These are phyloP conservation scores for Parazoanthus swiftii DNA, from an alignment of 92 coral and sea anemone species.

Conservation along the genomic window DNA sequence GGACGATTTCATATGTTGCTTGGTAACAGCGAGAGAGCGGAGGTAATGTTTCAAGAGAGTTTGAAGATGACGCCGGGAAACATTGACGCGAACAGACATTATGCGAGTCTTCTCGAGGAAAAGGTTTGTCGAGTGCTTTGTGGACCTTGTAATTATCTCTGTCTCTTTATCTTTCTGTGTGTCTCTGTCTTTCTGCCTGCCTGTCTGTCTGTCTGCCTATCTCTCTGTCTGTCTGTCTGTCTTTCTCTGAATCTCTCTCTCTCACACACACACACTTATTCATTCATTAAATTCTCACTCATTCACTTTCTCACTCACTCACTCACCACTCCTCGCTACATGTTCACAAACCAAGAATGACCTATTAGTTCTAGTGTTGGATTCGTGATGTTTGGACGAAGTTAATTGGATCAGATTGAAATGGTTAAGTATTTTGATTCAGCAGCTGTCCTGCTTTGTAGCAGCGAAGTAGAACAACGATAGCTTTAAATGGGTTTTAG, in stretches of 20 bases:
- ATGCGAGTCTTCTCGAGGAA: slow-evolving; percentile 25
- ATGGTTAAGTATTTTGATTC: too few relatives aligned
- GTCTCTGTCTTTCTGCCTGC: neutral
- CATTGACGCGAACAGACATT: slow-evolving; percentile 41
- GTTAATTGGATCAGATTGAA: too few relatives aligned
- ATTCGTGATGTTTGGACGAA: too few relatives aligned
- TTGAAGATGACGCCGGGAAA: slow-evolving; percentile 38
- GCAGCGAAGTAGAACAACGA: too few relatives aligned
- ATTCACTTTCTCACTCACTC: neutral
- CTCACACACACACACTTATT: neutral
- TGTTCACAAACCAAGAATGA: too few relatives aligned
- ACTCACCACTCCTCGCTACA: neutral
- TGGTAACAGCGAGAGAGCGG: slow-evolving; percentile 16
- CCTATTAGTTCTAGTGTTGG: too few relatives aligned
- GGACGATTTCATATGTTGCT: slow-evolving; percentile 27
- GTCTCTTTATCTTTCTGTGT: neutral
- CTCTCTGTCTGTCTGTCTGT: too few relatives aligned
- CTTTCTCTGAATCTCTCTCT: too few relatives aligned
- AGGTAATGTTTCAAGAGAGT: slow-evolving; percentile 31
- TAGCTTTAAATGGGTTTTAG: too few relatives aligned
- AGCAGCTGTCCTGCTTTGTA: too few relatives aligned
- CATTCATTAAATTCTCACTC: neutral
- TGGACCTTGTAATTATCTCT: neutral
- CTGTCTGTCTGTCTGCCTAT: too few relatives aligned
- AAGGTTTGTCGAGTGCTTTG: slow-evolving; percentile 1